Base-by-base conservation (phyloP, 2,888 invertebrate genomes). In the Himalopsyche tibetana region DNA sequence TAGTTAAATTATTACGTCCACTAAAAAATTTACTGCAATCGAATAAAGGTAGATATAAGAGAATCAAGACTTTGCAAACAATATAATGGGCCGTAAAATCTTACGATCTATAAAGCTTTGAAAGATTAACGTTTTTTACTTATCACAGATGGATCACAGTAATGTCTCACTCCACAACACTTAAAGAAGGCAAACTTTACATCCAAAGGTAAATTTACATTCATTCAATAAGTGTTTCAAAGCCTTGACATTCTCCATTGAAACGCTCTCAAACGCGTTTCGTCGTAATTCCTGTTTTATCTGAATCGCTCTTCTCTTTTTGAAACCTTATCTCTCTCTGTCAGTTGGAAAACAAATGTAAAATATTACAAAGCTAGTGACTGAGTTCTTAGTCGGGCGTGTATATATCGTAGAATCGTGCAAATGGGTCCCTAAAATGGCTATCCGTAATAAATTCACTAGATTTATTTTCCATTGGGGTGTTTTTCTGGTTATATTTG, bases 361-460 rank as follows among this genome's bases (percentile, higher is more conserved):
- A 63, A 63, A 63, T 63, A 63, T 63, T 63, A 63, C 63, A 63
- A 63, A 63, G 28, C 63, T 6, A 19, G 19, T 63, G 63, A 63
- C 63, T n/a, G 63, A 19, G 28, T 19, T 56, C 12, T 51, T 51
- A 51, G 51, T 51, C 15, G 51, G 51, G 51, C 15, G 15, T 51
- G 15, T 51, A 51, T 51, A 51, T 8, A 51, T 51, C 51, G 51
- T 15, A 15, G 51, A 51, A 51, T 63, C 63, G 63, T 28, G 63
- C 2, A 63, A 63, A 63, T n/a, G 63, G 63, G 63, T 19, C 63
- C 63, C n/a, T 19, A 19, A 63, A 63, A 63, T 63, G 19, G 63
- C 28, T 63, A 63, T 63, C 63, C 63, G 63, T 63, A 63, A 63
- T 63, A 63, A 63, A 63, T 63, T 63, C 28, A 63, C 19, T 63